Conservation (phyloP, 2,888 invertebrate genomes). For the Ceratothoa steindachneri region DNA sequence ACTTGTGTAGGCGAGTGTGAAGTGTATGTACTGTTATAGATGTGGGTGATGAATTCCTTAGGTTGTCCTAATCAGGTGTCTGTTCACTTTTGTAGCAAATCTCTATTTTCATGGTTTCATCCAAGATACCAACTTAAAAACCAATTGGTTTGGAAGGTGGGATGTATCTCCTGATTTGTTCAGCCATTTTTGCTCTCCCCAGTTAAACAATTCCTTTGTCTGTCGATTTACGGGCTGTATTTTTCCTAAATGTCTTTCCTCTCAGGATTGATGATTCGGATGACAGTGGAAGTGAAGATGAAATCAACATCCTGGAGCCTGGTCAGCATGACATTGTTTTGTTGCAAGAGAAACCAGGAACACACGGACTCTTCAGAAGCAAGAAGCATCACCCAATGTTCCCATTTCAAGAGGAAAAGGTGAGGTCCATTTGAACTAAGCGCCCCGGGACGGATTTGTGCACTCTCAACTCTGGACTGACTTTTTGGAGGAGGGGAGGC, state of each 20-base stretch:
- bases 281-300: slow-evolving; percentile 51
- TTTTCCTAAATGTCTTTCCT: neutral
- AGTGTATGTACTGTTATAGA: too few relatives aligned
- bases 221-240: neutral
- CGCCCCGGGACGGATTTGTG: neutral
- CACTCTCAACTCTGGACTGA: neutral
- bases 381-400: slow-evolving; percentile 90
- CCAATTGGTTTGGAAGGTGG: too few relatives aligned
- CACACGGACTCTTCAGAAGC: slow-evolving; percentile 74
- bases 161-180: too few relatives aligned
- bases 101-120: too few relatives aligned
- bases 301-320: slow-evolving; percentile 50
- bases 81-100: too few relatives aligned
- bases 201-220: too few relatives aligned
- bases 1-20: too few relatives aligned
- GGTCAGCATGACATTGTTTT: slow-evolving; percentile 48
- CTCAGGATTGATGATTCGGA: slow-evolving; percentile 38
- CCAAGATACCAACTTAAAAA: too few relatives aligned
- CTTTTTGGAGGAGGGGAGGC: too few relatives aligned
- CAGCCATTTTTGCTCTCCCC: too few relatives aligned
- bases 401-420: slow-evolving; percentile 85
- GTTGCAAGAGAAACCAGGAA: slow-evolving; percentile 56
- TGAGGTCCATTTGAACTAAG: slow-evolving; percentile 65
- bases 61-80: too few relatives aligned
- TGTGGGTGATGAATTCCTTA: too few relatives aligned